These are phyloP conservation scores for Sorex araneus DNA, from an alignment of 2,113 vertebrate genomes.

Conservation along the genomic window DNA sequence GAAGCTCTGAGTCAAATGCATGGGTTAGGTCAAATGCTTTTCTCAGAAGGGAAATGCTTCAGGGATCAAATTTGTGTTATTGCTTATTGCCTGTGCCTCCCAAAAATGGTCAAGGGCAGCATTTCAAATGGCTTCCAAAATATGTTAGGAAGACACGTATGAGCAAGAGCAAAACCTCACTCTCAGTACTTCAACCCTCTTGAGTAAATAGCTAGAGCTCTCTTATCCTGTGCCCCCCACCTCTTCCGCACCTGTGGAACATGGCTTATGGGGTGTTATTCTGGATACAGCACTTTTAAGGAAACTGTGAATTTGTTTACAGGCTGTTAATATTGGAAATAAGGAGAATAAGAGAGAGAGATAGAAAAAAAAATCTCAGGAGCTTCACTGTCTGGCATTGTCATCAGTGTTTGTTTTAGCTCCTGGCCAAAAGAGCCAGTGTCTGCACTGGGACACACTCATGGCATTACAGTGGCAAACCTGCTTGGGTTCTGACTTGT, in stretches of 20 bases:
- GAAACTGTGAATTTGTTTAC: conserved; percentile 80
- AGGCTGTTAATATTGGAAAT: conserved; percentile 78
- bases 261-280: conserved; percentile 44
- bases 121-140: conserved; percentile 38
- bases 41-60: conserved; percentile 15
- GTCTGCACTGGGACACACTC: conserved; percentile 76
- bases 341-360: neutral
- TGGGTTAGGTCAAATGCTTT: neutral
- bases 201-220: conserved; percentile 48
- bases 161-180: neutral
- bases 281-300: conserved; percentile 79
- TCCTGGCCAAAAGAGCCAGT: conserved; percentile 83
- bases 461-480: conserved; percentile 82
- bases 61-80: neutral
- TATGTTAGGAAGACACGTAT: neutral
- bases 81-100: neutral
- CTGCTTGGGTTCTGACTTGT: conserved; percentile 86
- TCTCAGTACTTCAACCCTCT: conserved; percentile 56
- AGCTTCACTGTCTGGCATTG: conserved; percentile 82
- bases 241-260: conserved; percentile 40
- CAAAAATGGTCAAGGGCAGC: conserved; percentile 16
- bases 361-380: conserved; percentile 32
- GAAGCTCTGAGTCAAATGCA: neutral
- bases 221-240: conserved; percentile 25
- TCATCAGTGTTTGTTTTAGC: conserved; percentile 80